A percentile compares a stretch with the other conserved stretches of the same genome.
phyloP scores from a whole-genome alignment of 1,140 invertebrate genomes.

The Sinella curviseta region DNA sequence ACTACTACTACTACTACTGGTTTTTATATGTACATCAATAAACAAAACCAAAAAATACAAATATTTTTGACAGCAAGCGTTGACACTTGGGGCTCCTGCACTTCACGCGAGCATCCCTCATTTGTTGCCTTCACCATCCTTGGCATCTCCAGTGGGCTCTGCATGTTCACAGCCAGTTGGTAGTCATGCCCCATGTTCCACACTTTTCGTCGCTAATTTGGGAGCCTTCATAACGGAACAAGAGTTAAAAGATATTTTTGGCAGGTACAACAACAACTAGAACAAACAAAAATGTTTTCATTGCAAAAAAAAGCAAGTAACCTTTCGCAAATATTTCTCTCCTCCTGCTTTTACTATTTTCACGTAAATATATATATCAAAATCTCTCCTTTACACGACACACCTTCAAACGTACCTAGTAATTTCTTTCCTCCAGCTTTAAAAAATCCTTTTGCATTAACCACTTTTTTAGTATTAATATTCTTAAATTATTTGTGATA shows the following conservation, averaged over 20 bases:
- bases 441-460: too few relatives aligned
- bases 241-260: conserved; percentile 95
- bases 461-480: too few relatives aligned
- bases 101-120: conserved; percentile 74
- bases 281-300: not conserved
- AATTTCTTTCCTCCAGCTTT: too few relatives aligned
- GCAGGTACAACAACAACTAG: conserved; percentile 70
- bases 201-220: conserved; percentile 94
- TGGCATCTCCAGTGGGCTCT: conserved; percentile 83
- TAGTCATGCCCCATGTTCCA: conserved; percentile 81
- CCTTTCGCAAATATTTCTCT: too few relatives aligned
- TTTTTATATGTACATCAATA: not conserved
- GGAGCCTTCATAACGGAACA: conserved; percentile 94
- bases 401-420: too few relatives aligned
- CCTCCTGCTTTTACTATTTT: too few relatives aligned
- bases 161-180: conserved; percentile 69
- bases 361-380: too few relatives aligned
- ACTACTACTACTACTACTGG: not conserved
- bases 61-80: conserved; percentile 42
- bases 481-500: too few relatives aligned
- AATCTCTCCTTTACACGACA: too few relatives aligned
- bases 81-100: conserved; percentile 58
- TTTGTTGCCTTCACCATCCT: conserved; percentile 76
- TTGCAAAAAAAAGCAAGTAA: not conserved
- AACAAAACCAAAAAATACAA: conserved; percentile 2